Evolutionary conservation across 2,888 invertebrate species (phyloP), one percentile per base, ranked within the genome.

Genomic region (Heliconius erato): DNA sequence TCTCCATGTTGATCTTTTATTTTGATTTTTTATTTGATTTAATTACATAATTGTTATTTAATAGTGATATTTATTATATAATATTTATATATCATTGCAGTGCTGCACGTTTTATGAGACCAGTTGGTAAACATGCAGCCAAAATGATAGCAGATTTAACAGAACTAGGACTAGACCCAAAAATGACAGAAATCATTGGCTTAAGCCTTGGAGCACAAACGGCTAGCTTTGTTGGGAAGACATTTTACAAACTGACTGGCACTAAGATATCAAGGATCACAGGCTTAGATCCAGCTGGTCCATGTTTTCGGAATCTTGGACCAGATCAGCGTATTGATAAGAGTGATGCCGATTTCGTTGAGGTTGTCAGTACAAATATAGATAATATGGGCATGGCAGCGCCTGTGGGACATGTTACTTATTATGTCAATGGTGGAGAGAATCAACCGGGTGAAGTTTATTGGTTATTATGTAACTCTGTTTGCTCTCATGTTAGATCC

Each of bases 371-470:
- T 2, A 94, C 94, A 0, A 94, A 94, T 82, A 92, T 94, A 0
- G 94, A 95, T 65, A 92, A 90, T 0, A 93, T 87, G 5, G 94
- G 94, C 0, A 92, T 93, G 91, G 93, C 94, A 0, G 91, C 92
- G 0, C 93, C 94, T 0, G 86, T 93, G 0, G 94, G 93, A 2
- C 94, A 94, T 85, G 89, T 93, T 0, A 93, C 93, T 80, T 93
- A 92, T 82, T 95, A 94, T 82, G 91, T 94, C 3, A 95, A 95
- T 35, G 94, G 94, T 0, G 94, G 94, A 0, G 94, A 94, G 81
- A 92, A 85, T 76, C 91, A 91, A 76, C 88, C 89, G 0, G 89
- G 89, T 0, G 88, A 89, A 32, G 0, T 89, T 5, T 32, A 85
- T 9, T 88, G 88, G 88, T 68, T 86, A 5, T 85, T 86, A 0